phyloP scores from a whole-genome alignment of 2,797 vertebrate species.

The Acomys russatus region DNA sequence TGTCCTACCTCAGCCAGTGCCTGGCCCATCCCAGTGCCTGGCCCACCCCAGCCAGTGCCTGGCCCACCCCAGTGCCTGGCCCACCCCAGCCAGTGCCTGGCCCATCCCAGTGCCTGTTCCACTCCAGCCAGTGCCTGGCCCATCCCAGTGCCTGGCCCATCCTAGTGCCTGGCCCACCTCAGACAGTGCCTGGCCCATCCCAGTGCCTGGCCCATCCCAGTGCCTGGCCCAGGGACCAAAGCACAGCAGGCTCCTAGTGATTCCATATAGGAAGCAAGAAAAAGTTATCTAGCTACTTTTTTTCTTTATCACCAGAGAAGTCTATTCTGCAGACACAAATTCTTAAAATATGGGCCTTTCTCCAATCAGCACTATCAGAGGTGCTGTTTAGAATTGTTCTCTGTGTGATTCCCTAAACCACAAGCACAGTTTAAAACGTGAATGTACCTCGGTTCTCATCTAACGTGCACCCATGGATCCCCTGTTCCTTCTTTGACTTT shows the following conservation, averaged over 20 bases:
- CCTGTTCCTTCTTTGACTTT: neutral
- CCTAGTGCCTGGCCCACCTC: no score
- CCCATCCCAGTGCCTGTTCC: no score
- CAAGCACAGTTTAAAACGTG: slow-evolving; percentile 8
- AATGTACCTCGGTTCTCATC: neutral
- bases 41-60: no score
- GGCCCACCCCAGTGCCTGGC: no score
- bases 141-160: no score
- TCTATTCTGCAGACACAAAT: neutral
- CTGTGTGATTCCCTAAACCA: neutral
- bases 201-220: no score
- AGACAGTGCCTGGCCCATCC: no score
- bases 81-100: no score
- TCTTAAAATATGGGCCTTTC: neutral
- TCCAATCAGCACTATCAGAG: neutral
- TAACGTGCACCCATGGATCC: neutral
- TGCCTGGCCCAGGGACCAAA: neutral
- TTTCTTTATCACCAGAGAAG: neutral
- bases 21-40: no score
- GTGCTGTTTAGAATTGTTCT: neutral
- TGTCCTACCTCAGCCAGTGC: no score
- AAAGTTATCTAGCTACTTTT: neutral
- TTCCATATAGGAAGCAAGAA: neutral
- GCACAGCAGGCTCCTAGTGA: neutral
- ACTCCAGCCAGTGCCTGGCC: no score